Evolutionary conservation across 2,888 invertebrate species (phyloP).

Genomic region (Dryomyza anilis): DNA sequence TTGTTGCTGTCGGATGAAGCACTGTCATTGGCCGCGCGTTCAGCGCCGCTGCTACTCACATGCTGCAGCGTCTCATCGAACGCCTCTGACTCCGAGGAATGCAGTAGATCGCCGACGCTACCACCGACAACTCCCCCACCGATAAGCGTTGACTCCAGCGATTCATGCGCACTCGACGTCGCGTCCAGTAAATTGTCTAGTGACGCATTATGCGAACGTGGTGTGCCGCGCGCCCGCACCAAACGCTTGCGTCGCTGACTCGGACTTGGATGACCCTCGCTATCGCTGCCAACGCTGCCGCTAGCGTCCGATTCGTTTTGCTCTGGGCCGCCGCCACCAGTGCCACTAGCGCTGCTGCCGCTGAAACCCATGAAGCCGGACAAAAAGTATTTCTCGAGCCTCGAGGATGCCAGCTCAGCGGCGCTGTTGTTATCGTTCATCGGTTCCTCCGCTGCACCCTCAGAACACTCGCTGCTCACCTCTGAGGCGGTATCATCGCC

Average conservation of each 20-base stretch:
- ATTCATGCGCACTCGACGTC: conserved; percentile 33
- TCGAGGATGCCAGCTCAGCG: conserved; percentile 79
- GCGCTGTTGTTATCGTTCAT: conserved; percentile 66
- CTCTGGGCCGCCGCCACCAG: conserved; percentile 71
- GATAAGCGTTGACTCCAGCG: conserved; percentile 48
- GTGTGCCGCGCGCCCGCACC: conserved; percentile 81
- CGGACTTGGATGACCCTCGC: conserved; percentile 86
- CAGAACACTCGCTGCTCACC: conserved; percentile 85
- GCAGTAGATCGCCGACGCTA: conserved; percentile 64
- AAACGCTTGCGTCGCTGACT: conserved; percentile 82
- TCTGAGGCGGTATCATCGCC: conserved; percentile 75
- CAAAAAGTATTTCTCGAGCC: conserved; percentile 87
- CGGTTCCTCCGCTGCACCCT: conserved; percentile 69
- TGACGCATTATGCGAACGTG: conserved; percentile 81
- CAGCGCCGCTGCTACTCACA: conserved; percentile 67
- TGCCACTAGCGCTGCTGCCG: conserved; percentile 74
- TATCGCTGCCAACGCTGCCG: conserved; percentile 88
- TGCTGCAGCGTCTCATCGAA: conserved; percentile 69
- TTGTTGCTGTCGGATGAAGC: conserved; percentile 73
- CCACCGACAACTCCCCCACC: conserved; percentile 61
- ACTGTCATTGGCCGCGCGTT: conserved; percentile 64
- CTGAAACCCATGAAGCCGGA: conserved; percentile 84
- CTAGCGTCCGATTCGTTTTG: conserved; percentile 76
- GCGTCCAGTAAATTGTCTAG: conserved; percentile 72
- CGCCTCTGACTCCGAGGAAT: conserved; percentile 75